A percentile compares a stretch with the other conserved stretches of the same genome.
phyloP scores from a whole-genome alignment of 64 coral and sea anemone species.

The Catalaphyllia jardinei region DNA sequence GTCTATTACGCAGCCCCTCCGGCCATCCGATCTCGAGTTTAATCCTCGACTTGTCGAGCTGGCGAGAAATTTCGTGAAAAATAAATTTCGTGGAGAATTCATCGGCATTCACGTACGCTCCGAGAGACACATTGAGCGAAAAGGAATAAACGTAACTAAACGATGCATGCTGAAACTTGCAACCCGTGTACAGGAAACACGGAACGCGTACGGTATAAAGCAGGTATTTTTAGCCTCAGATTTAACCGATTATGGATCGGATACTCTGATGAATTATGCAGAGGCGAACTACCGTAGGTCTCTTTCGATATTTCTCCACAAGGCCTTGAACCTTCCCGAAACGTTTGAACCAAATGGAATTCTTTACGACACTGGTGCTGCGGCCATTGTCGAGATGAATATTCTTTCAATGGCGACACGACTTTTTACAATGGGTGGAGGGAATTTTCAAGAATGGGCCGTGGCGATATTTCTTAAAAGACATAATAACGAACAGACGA shows the following conservation, averaged over 20 bases:
- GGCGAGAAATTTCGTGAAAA: slow-evolving; percentile 71
- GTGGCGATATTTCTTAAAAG: slow-evolving; percentile 67
- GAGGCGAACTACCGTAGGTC: slow-evolving; percentile 44
- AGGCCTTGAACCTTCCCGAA: slow-evolving; percentile 60
- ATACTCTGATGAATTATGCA: slow-evolving; percentile 74
- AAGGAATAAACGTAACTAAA: slow-evolving; percentile 77
- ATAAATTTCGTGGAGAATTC: slow-evolving; percentile 63
- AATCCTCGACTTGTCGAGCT: slow-evolving; percentile 76
- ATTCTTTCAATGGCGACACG: slow-evolving; percentile 82
- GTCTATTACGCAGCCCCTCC: slow-evolving; percentile 56
- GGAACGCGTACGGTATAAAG: slow-evolving; percentile 33
- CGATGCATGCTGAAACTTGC: slow-evolving; percentile 87
- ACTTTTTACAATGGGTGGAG: slow-evolving; percentile 88
- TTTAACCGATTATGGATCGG: slow-evolving; percentile 92
- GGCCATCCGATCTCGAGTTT: slow-evolving; percentile 76
- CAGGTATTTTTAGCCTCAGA: slow-evolving; percentile 90
- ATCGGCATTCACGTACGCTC: slow-evolving; percentile 86
- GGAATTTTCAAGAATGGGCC: slow-evolving; percentile 98
- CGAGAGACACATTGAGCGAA: slow-evolving; percentile 82
- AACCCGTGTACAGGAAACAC: slow-evolving; percentile 63
- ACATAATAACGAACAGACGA: not conserved
- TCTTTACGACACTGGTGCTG: slow-evolving; percentile 86
- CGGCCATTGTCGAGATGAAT: slow-evolving; percentile 97
- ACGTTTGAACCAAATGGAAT: slow-evolving; percentile 59
- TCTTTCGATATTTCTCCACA: slow-evolving; percentile 63